Evolutionary conservation across 2,888 invertebrate species (phyloP).

Genomic region (Oscheius sp.): DNA sequence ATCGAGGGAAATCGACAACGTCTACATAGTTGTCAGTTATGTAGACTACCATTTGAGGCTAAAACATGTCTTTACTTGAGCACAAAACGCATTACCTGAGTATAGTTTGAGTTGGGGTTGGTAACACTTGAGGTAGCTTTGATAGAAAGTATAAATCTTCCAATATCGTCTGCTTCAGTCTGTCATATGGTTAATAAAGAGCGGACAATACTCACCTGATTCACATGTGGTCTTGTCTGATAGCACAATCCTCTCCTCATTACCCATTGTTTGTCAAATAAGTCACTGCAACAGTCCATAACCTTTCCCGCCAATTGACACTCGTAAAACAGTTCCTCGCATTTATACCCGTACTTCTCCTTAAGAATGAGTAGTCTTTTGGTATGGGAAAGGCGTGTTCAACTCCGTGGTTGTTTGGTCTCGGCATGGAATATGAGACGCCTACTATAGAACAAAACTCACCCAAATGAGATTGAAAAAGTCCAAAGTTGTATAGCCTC

Average conservation of each 20-base stretch:
- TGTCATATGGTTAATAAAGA: conserved; percentile 38
- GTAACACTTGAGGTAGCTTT: conserved; percentile 65
- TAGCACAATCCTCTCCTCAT: conserved; percentile 70
- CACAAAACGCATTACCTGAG: conserved; percentile 47
- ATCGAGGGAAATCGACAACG: conserved; percentile 69
- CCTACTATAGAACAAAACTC: background rate
- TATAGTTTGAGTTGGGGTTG: conserved; percentile 57
- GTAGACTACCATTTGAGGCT: conserved; percentile 68
- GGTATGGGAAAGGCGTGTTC: background rate
- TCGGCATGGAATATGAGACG: conserved; percentile 5
- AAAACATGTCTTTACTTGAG: conserved; percentile 29
- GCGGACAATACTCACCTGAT: conserved; percentile 53
- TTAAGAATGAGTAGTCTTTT: conserved; percentile 40
- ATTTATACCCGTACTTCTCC: conserved; percentile 68
- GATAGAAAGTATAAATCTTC: conserved; percentile 62
- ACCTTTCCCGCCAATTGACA: conserved; percentile 65
- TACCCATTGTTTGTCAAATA: conserved; percentile 58
- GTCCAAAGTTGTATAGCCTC: conserved; percentile 54
- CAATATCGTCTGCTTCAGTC: conserved; percentile 72
- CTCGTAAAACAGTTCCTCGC: conserved; percentile 65
- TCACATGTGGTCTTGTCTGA: conserved; percentile 60
- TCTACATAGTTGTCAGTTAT: conserved; percentile 69
- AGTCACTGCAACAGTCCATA: conserved; percentile 63
- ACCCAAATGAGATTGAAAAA: conserved; percentile 67
- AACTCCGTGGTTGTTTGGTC: conserved; percentile 21